Evolutionary conservation across 1,140 invertebrate genomes (phyloP).

Genomic region (Charaxes varanes): DNA sequence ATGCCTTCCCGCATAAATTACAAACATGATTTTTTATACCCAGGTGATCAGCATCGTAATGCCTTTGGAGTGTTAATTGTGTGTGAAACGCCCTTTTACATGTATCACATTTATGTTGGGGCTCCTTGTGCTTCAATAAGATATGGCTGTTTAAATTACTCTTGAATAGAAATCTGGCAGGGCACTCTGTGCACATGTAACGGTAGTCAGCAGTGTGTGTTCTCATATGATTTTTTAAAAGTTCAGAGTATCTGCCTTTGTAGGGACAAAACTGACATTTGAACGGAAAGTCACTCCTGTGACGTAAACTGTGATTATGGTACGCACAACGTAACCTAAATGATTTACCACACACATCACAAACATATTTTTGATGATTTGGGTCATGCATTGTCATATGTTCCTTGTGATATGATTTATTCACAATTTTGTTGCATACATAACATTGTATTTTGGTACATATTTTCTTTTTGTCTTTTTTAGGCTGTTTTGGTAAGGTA

Average conservation of each 20-base stretch:
- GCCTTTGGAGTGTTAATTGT: constrained; percentile 41
- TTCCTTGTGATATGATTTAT: constrained; percentile 47
- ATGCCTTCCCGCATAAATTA: constrained; percentile 69
- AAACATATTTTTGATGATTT: constrained; percentile 52
- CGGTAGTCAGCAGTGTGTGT: constrained; percentile 69
- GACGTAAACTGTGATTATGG: constrained; percentile 51
- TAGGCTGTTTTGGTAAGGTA: constrained; percentile 11
- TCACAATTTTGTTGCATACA: constrained; percentile 53
- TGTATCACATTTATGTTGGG: constrained; percentile 49
- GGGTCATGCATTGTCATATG: constrained; percentile 61
- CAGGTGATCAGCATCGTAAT: constrained; percentile 65
- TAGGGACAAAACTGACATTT: constrained; percentile 63
- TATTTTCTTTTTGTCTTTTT: constrained; percentile 26
- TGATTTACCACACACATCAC: constrained; percentile 59
- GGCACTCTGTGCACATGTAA: constrained; percentile 73
- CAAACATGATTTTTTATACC: constrained; percentile 72
- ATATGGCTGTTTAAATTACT: constrained; percentile 72
- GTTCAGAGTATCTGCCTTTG: constrained; percentile 42
- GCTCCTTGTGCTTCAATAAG: constrained; percentile 52
- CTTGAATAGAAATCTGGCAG: constrained; percentile 68
- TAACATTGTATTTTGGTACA: constrained; percentile 47
- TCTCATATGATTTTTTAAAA: constrained; percentile 67
- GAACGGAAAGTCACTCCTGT: constrained; percentile 52
- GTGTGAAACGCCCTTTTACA: constrained; percentile 56
- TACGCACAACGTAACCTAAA: constrained; percentile 54